These are phyloP conservation scores for Iguana delicatissima DNA, from an alignment of 2,797 vertebrate genomes.

Conservation along the genomic window DNA sequence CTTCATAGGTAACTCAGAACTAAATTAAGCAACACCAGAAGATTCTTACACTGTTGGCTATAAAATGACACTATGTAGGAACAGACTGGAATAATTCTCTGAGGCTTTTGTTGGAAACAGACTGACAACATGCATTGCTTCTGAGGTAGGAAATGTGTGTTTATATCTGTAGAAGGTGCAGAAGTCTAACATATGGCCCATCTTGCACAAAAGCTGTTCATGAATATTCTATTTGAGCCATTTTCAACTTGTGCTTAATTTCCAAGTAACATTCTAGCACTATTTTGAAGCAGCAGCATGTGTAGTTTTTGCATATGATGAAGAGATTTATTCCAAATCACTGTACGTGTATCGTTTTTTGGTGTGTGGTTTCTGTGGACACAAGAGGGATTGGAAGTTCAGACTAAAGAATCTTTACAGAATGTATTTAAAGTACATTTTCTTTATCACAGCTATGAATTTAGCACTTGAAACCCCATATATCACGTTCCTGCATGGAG, in stretches of 20 bases:
- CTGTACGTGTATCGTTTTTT: not conserved
- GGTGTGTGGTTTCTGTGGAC: not conserved
- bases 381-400: not conserved
- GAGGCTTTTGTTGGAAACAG: constrained; percentile 18
- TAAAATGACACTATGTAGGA: not conserved
- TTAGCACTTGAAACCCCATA: not conserved
- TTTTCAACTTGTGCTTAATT: constrained; percentile 24
- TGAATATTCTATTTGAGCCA: constrained; percentile 33
- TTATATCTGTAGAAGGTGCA: constrained; percentile 36
- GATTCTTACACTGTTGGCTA: not conserved
- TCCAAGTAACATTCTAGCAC: not conserved
- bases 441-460: not conserved
- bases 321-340: not conserved
- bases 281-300: not conserved
- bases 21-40: not conserved
- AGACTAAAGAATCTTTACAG: not conserved
- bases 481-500: not conserved
- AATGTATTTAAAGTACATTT: not conserved
- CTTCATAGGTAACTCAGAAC: not conserved
- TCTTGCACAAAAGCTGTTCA: constrained; percentile 45
- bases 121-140: not conserved
- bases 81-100: constrained; percentile 12
- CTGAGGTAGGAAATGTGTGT: constrained; percentile 30
- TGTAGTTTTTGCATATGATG: not conserved
- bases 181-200: constrained; percentile 50